Evolutionary conservation across 2,888 invertebrate species (phyloP).

Genomic region (Phyllotreta cruciferae): DNA sequence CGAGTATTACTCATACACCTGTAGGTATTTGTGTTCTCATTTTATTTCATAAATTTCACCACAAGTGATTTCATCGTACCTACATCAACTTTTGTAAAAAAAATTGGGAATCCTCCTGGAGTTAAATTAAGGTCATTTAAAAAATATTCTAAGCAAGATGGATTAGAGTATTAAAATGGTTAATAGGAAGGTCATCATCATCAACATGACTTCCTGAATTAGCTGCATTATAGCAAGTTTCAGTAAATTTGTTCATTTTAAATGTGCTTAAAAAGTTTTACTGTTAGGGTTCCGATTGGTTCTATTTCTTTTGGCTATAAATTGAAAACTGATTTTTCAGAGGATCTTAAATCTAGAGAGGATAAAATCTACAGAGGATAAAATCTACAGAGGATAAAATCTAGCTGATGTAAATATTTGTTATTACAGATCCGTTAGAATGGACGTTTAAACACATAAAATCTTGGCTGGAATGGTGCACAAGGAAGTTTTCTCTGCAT

Average conservation of each 20-base stretch:
- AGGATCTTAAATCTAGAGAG: too few species aligned
- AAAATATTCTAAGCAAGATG: neutral
- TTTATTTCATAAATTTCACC: constrained; percentile 10
- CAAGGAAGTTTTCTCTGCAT: constrained; percentile 66
- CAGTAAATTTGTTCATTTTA: too few species aligned
- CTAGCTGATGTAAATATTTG: neutral
- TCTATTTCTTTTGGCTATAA: too few species aligned
- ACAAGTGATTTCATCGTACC: too few species aligned
- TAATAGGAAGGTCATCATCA: neutral
- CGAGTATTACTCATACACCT: constrained; percentile 26
- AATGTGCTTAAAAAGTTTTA: too few species aligned
- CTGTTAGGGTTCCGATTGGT: too few species aligned
- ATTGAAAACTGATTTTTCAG: too few species aligned
- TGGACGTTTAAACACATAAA: constrained; percentile 68
- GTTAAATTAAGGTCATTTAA: too few species aligned
- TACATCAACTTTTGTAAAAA: too few species aligned
- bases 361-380: too few species aligned
- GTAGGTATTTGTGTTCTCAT: constrained; percentile 13
- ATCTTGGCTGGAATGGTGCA: constrained; percentile 70
- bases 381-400: neutral
- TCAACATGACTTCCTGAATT: neutral
- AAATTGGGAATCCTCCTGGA: neutral
- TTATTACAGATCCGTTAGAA: constrained; percentile 66
- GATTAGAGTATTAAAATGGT: neutral
- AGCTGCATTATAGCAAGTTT: too few species aligned